Base-by-base conservation (phyloP, 2,113 vertebrate species). In the Enhydra lutris region DNA sequence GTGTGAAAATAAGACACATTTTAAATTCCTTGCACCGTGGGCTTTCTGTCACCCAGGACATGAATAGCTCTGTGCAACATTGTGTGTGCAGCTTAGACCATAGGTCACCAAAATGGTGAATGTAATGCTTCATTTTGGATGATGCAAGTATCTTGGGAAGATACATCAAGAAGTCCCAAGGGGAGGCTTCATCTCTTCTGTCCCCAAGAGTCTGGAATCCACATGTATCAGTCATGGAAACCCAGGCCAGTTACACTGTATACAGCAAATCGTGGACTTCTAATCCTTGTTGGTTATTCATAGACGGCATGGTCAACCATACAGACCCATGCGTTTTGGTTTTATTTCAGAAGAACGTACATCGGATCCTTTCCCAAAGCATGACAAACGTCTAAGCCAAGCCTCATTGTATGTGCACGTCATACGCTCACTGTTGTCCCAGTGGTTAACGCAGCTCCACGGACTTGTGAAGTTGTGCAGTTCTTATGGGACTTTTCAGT, bases 351-450 rank as follows among this genome's bases (percentile, higher is more conserved):
- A 61, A 67, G 42, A 71, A 23, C 13, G 9, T 26, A 20, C 15
- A 10, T 67, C 15, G 23, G 34, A 9, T 13, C 26, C 55, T 52
- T 45, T 57, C 42, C 15, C 15, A 91, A 74, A 91, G 81, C 18
- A 17, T 7, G 74, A 39, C 52, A 14, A 26, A 13, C 24, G 0
- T 34, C 50, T 12, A 47, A 76, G 55, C n/a, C 63, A 21, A 89
- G 42, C 14, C 36, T 57, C 36, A 10, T 12, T 63, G 20, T 52
- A 52, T 52, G 52, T 52, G 52, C 3, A 1, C 29, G 2, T 6
- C 2, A 0, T 4, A 1, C 1, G 0, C 36, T 4, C 14, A 6
- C 0, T 21, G 1, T 15, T 34, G 31, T 61, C 86, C 50, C 55
- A 11, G 7, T 0, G 45, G n/a, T 11, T 65, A 15, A 36, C 24